phyloP scores from a whole-genome alignment of 2,797 vertebrate genomes.

The Scolopax rusticola region DNA sequence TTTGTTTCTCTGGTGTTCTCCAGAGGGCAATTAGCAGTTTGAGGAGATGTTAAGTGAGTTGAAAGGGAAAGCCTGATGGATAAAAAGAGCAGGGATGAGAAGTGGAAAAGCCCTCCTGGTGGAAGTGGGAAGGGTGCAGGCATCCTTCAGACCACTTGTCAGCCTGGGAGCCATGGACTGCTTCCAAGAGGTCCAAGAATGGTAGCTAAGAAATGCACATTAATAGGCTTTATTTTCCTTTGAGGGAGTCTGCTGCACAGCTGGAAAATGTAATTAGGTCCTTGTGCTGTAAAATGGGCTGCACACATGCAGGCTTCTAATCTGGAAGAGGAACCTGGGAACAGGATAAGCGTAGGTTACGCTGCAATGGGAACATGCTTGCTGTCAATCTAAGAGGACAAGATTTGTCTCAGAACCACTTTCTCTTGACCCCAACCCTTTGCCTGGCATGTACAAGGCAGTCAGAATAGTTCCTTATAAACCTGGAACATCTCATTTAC shows the following conservation, averaged over 20 bases:
- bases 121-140: neutral
- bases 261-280: conserved; percentile 63
- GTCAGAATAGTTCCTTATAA: neutral
- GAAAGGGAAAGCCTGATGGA: neutral
- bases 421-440: neutral
- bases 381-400: neutral
- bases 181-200: conserved; percentile 34
- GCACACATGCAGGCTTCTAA: neutral
- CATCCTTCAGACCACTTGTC: neutral
- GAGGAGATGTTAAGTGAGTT: neutral
- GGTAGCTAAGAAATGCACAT: conserved; percentile 36
- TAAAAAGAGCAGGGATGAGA: neutral
- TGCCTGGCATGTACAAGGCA: neutral
- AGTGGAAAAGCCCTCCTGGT: neutral
- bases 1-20: neutral
- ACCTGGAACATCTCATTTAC: neutral
- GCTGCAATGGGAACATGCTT: neutral
- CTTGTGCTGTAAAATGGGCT: conserved; percentile 48
- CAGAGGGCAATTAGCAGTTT: neutral
- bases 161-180: neutral
- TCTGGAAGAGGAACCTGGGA: neutral
- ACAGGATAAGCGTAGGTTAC: neutral
- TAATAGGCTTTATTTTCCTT: conserved; percentile 49
- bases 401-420: neutral
- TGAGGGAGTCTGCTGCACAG: conserved; percentile 16